Evolutionary conservation across 2,113 vertebrate genomes (phyloP), one percentile per base, ranked within the genome.

Genomic region (Thryonomys swinderianus): DNA sequence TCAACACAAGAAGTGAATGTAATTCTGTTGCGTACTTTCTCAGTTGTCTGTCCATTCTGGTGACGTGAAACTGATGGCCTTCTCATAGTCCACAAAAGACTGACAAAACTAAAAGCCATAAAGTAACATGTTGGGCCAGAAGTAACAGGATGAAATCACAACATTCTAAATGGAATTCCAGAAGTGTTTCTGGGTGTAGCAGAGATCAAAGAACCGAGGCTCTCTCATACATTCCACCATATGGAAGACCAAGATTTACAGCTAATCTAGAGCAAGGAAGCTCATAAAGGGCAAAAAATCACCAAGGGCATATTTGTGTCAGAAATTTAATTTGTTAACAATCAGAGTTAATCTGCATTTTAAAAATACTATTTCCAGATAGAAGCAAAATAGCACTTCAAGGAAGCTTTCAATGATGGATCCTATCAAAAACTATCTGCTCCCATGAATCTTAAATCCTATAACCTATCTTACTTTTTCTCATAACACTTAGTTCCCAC

Each of bases 1-100:
- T 93, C 59, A 88, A 95, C 96, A 73, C 16, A 90, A 59, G 85
- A 93, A 78, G 30, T 62, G 64, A 92, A 78, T 89, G 96, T 84
- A 90, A 71, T 91, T 94, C 62, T 81, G 21, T n/a, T 78, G 84
- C 5, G 45, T 66, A 90, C 88, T 95, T 95, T 53, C 71, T 89
- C 81, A 86, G 61, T 53, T 73, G 18, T 76, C 18, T 53, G 82
- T 51, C 42, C 64, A 48, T 27, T 34, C 32, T 14, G 23, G 45
- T 78, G 7, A 91, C 55, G 59, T 81, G 78, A 95, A 92, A 90
- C 57, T 32, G 48, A 88, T 85, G 57, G 3, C 18, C 8, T 84
- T 79, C 73, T 91, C 71, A 51, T 57, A 25, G 40, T 59, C 40
- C 2, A 45, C 57, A 32, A 87, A 57, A 61, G 66, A 84, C 57